Base-by-base conservation (phyloP, 1,140 invertebrate genomes). In the Andricus grossulariae region DNA sequence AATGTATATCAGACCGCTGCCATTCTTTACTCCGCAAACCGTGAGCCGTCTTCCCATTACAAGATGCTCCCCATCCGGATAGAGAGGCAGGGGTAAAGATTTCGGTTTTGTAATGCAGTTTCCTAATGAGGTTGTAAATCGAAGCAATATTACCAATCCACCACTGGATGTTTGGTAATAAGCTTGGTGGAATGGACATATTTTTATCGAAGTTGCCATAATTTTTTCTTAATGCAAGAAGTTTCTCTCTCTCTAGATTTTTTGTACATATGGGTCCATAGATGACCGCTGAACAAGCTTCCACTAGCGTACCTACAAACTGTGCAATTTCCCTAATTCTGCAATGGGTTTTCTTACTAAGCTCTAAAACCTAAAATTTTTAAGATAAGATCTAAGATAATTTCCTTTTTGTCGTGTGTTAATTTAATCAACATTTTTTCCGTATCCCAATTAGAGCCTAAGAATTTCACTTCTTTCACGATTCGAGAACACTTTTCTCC, bases 251-350 rank as follows among this genome's bases (percentile, higher is more conserved):
- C 13, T 81, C n/a, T n/a, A n/a, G n/a, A n/a, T n/a, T n/a, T n/a
- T n/a, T n/a, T n/a, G n/a, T n/a, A n/a, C n/a, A n/a, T n/a, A n/a
- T 49, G 3, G 55, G 11, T 51, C 81, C 81, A 71, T 83, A 84
- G 10, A 32, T n/a, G 16, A 84, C 73, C 0, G 75, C 81, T 73
- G 77, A 74, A 70, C 81, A 84, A 51, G 81, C 60, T 19, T 81
- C 77, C 6, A 75, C 51, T 55, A 82, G 57, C 18, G 54, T 60
- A n/a, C 83, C 82, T 16, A 80, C 19, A 12, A 83, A 49, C 15
- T 76, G 79, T 13, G 80, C 82, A 32, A 74, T 74, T 45, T 80
- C 76, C 66, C 80, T 73, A 10, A 85, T 84, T 55, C 71, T n/a
- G n/a, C n/a, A n/a, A n/a, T n/a, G n/a, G n/a, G 19, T n/a, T 54